Percentiles rank a stretch among this genome's conserved stretches.
These are phyloP conservation scores for Leguminivora glycinivorella DNA, from an alignment of 1,140 invertebrate species.

Conservation along the genomic window DNA sequence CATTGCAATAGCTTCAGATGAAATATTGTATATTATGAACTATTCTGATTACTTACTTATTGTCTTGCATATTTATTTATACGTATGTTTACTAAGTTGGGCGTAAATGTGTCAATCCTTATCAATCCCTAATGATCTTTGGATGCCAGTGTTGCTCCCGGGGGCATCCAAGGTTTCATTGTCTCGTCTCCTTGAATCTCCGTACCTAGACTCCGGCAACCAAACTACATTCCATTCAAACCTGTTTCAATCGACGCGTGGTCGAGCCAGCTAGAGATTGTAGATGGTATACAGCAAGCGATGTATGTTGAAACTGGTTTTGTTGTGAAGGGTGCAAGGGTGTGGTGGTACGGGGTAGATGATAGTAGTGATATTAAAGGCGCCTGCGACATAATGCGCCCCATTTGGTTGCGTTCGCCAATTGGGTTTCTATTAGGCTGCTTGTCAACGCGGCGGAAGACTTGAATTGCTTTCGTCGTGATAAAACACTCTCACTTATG, in stretches of 20 bases:
- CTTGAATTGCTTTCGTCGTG: background rate
- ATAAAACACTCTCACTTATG: background rate
- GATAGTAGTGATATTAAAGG: conserved; percentile 8
- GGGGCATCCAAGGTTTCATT: background rate
- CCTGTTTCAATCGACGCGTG: background rate
- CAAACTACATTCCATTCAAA: background rate
- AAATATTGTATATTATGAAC: too few species aligned
- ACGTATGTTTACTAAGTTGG: background rate
- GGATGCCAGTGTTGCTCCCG: background rate
- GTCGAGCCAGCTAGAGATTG: background rate
- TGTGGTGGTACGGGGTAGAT: background rate
- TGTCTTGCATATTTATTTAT: too few species aligned
- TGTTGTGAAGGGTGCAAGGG: background rate
- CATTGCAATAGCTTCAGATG: too few species aligned
- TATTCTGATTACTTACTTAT: too few species aligned
- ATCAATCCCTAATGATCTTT: background rate
- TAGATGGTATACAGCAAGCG: background rate
- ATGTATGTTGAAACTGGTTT: background rate
- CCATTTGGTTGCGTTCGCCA: background rate
- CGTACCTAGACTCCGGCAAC: background rate
- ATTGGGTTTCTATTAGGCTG: conserved; percentile 8
- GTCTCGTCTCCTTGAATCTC: background rate
- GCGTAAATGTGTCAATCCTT: background rate
- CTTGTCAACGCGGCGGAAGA: background rate
- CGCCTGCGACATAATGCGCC: background rate